These are phyloP conservation scores for Monopis laevigella DNA, from an alignment of 2,888 invertebrate species.

Conservation along the genomic window DNA sequence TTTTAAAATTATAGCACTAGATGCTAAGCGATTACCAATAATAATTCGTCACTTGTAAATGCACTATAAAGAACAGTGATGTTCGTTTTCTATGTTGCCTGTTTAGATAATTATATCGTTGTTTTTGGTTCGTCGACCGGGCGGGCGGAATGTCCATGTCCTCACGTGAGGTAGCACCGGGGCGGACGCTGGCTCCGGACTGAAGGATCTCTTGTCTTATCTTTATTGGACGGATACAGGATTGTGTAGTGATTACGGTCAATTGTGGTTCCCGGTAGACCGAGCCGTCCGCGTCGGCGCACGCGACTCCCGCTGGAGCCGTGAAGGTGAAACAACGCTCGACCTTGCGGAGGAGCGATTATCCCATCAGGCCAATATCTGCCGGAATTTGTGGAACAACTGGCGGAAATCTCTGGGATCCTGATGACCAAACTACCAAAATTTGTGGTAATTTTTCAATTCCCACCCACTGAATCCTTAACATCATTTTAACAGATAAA, in stretches of 20 bases:
- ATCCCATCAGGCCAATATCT: conserved; percentile 59
- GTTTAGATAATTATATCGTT: no score
- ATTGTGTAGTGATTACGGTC: conserved; percentile 58
- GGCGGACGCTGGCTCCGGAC: conserved; percentile 24
- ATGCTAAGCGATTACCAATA: no score
- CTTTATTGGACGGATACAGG: conserved; percentile 56
- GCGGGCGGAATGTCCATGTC: conserved; percentile 2
- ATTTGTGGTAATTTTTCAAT: no score
- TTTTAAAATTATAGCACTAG: no score
- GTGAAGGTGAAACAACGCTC: conserved; percentile 23
- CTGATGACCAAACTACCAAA: no score
- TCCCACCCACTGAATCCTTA: no score
- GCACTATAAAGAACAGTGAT: no score
- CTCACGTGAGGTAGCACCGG: neutral
- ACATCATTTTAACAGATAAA: no score
- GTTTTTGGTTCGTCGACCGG: conserved; percentile 1
- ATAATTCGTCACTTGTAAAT: no score
- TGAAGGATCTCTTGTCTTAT: conserved; percentile 55
- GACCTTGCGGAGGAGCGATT: conserved; percentile 61
- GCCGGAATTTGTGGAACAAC: conserved; percentile 44
- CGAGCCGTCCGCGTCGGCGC: conserved; percentile 29
- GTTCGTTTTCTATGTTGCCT: no score
- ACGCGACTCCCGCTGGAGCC: conserved; percentile 3
- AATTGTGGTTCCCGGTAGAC: conserved; percentile 31
- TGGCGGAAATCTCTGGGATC: conserved; percentile 22